phyloP scores from a whole-genome alignment of 2,113 vertebrate species.

The Protobothrops flavoviridis region DNA sequence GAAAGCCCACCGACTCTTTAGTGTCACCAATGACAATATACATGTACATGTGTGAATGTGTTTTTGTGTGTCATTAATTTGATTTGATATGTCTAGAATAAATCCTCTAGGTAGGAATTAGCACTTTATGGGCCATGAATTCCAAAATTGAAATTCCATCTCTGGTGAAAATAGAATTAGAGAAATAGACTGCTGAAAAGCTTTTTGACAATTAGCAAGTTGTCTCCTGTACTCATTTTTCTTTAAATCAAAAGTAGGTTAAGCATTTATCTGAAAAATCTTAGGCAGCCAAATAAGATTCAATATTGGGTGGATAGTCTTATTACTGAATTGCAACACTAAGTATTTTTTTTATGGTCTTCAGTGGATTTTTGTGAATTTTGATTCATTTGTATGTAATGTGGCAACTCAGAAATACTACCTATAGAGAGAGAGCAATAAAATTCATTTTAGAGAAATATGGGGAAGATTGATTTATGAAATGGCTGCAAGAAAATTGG shows the following conservation, averaged over 20 bases:
- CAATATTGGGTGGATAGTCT: neutral
- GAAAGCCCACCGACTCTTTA: conserved; percentile 53
- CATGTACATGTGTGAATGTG: neutral
- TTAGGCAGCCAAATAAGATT: conserved; percentile 41
- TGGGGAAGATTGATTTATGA: neutral
- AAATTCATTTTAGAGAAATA: neutral
- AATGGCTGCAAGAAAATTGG: neutral
- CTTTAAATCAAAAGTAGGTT: conserved; percentile 65
- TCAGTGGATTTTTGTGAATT: neutral
- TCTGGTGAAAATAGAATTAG: conserved; percentile 69
- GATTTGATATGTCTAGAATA: conserved; percentile 65
- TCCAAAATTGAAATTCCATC: conserved; percentile 77
- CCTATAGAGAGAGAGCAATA: neutral
- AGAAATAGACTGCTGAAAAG: conserved; percentile 73
- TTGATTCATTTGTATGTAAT: neutral
- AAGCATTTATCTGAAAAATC: conserved; percentile 59
- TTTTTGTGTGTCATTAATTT: conserved; percentile 61
- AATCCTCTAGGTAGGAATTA: conserved; percentile 73
- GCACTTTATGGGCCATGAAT: conserved; percentile 65
- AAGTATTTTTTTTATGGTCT: neutral
- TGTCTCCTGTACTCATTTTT: conserved; percentile 58
- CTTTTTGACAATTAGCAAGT: conserved; percentile 74
- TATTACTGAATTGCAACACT: neutral
- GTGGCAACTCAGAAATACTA: neutral
- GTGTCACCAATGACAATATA: conserved; percentile 52